Conservation (phyloP, 2,113 vertebrate genomes). For the Spheniscus mendiculus region DNA sequence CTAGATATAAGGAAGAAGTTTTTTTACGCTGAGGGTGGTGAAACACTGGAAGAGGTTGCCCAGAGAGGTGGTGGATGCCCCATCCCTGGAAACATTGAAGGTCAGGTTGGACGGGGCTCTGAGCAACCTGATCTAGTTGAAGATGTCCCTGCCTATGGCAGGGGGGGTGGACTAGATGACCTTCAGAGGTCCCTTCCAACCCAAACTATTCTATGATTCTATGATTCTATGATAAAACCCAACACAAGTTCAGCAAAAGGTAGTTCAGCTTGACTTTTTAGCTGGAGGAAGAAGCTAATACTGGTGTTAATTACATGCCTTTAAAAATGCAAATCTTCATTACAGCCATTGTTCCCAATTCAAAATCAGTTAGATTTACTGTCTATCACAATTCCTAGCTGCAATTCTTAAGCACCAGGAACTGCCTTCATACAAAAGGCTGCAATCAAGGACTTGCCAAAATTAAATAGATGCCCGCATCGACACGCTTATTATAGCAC, state of each 20-base stretch:
- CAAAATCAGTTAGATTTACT: constrained; percentile 38
- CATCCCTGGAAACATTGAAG: neutral
- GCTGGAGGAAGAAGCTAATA: constrained; percentile 23
- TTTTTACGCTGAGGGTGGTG: neutral
- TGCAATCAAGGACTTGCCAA: constrained; percentile 58
- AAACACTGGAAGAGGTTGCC: neutral
- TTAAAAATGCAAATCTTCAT: constrained; percentile 53
- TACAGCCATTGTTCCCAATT: constrained; percentile 44
- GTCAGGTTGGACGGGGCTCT: neutral
- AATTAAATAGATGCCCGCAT: constrained; percentile 41
- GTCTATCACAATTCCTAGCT: constrained; percentile 48
- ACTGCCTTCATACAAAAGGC: constrained; percentile 18
- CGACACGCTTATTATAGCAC: constrained; percentile 26
- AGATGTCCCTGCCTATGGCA: neutral
- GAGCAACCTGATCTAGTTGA: neutral
- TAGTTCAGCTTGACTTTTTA: constrained; percentile 17
- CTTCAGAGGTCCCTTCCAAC: neutral
- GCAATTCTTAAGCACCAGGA: constrained; percentile 19
- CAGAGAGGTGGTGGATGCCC: neutral
- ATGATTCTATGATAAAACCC: neutral
- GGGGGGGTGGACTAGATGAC: neutral
- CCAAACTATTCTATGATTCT: neutral
- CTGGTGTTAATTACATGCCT: constrained; percentile 35
- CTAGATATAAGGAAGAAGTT: too few relatives aligned
- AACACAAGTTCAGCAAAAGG: neutral